Evolutionary conservation across 2,888 invertebrate genomes (phyloP), one percentile per base, ranked within the genome.

Genomic region (Omphaloscelis lunosa): DNA sequence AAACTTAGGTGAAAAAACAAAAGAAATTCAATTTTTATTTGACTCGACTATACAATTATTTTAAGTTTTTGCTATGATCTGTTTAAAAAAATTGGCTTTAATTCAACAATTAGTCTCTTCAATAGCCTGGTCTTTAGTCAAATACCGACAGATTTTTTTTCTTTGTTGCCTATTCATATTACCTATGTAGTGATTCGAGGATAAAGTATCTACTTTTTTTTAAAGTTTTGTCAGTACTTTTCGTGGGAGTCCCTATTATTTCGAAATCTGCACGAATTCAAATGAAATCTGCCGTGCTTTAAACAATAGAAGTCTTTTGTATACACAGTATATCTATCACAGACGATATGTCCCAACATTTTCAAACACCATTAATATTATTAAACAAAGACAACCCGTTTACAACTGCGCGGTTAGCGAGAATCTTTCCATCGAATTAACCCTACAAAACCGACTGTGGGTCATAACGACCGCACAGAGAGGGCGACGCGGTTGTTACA

Each of bases 351-450:
- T 86, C 88, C 80, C 84, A 72, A 83, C 84, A 84, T 85, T 85
- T 82, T 84, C 83, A 85, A 83, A 80, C 82, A 88, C 87, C 88
- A 88, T 85, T 81, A 89, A 89, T 85, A 88, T 82, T 82, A 82
- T 67, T 88, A 88, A 88, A 88, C 89, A 91, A 91, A 90, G 89
- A 90, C 91, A 89, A 90, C 88, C 90, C 89, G 90, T 90, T 90
- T 90, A 90, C 90, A 89, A 90, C 89, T 89, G 91, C 85, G 89
- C 90, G 91, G 92, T 92, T 92, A 91, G 89, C 86, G 86, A 89
- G 90, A 92, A 93, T 94, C 93, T 95, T 95, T 95, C 94, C 94
- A 93, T 93, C 92, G 93, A 94, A 95, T 95, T 95, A 96, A 95
- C 95, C 95, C 95, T 95, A 93, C 92, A 93, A 91, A 93, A 90